These are phyloP conservation scores for Aplocera efformata DNA, from an alignment of 2,888 invertebrate genomes.

Conservation along the genomic window DNA sequence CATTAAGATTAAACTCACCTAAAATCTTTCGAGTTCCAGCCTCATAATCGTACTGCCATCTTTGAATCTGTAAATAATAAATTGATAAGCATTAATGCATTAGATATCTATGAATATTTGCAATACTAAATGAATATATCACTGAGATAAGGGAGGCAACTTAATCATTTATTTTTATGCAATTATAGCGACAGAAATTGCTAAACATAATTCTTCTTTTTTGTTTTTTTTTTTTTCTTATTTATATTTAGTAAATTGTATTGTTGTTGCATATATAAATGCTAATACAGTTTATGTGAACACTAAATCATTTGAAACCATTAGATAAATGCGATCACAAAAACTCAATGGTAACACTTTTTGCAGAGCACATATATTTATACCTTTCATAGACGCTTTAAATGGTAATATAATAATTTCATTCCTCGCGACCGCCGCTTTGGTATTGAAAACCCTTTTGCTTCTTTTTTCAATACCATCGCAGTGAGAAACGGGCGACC, in stretches of 20 bases:
- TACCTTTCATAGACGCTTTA: slow-evolving; percentile 19
- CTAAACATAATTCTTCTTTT: no score
- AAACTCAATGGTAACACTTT: slow-evolving; percentile 4
- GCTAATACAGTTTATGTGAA: no score
- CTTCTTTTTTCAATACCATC: slow-evolving; percentile 29
- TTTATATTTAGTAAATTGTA: no score
- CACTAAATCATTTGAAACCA: no score
- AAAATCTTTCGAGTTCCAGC: slow-evolving; percentile 49
- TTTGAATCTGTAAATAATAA: slow-evolving; percentile 61
- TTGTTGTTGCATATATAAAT: no score
- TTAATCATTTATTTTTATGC: no score
- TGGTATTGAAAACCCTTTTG: slow-evolving; percentile 40
- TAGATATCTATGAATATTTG: slow-evolving; percentile 17
- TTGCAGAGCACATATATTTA: slow-evolving; percentile 2
- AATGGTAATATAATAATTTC: slow-evolving; percentile 29
- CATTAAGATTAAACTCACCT: slow-evolving; percentile 63
- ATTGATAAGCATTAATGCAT: slow-evolving; percentile 29
- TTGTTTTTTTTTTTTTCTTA: no score
- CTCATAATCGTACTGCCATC: slow-evolving; percentile 69
- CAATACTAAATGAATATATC: slow-evolving; percentile 12
- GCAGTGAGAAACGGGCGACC: slow-evolving; percentile 28
- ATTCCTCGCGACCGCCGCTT: slow-evolving; percentile 27
- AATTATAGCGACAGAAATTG: no score
- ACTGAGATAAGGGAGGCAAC: slow-evolving; percentile 8
- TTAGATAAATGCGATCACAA: no score